Conservation (phyloP, 2,888 invertebrate species). For the Napeogenes inachia region DNA sequence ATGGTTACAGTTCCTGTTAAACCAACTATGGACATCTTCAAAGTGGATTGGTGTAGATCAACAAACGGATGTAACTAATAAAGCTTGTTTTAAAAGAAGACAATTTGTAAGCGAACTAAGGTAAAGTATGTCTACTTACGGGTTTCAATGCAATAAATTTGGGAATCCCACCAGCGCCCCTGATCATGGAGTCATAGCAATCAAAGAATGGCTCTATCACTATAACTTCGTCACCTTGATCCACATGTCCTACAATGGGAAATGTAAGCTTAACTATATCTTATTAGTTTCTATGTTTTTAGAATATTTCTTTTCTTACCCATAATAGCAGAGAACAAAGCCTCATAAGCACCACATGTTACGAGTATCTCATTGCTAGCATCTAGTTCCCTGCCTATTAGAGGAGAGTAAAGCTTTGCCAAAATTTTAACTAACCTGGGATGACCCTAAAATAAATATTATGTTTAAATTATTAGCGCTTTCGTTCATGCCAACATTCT, state of each 20-base stretch:
- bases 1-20: too few species aligned
- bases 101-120: too few species aligned
- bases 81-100: too few species aligned
- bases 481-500: too few species aligned
- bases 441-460: slow-evolving; percentile 85
- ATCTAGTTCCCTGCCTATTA: slow-evolving; percentile 87
- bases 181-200: slow-evolving; percentile 97
- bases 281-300: too few species aligned
- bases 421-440: slow-evolving; percentile 91
- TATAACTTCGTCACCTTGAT: slow-evolving; percentile 93
- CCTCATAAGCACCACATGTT: slow-evolving; percentile 96
- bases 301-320: slow-evolving; percentile 44
- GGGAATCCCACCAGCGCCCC: slow-evolving; percentile 90
- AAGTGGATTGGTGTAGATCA: too few species aligned
- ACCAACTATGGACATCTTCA: too few species aligned
- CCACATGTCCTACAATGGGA: slow-evolving; percentile 82
- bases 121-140: slow-evolving; percentile 65
- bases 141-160: slow-evolving; percentile 92
- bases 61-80: too few species aligned
- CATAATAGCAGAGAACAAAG: slow-evolving; percentile 90
- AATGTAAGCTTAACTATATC: too few species aligned
- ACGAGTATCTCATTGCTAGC: slow-evolving; percentile 91
- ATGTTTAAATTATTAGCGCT: neutral
- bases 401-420: slow-evolving; percentile 88
- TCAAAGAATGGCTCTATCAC: slow-evolving; percentile 99